Evolutionary conservation across 2,888 invertebrate genomes (phyloP).

Genomic region (Ichneumoninae sp.): DNA sequence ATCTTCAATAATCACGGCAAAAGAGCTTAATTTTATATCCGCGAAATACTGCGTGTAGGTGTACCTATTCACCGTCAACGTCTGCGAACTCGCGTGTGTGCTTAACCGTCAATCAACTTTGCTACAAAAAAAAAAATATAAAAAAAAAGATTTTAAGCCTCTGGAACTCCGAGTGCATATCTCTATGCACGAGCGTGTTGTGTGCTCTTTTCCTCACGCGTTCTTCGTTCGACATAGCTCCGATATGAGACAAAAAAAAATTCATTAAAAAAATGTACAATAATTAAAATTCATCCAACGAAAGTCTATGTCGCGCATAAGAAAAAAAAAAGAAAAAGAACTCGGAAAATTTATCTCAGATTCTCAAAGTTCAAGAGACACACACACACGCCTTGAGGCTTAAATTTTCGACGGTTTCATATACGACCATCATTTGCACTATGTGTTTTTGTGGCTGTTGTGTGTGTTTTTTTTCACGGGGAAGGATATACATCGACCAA

Average conservation of each 20-base stretch:
- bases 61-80: conserved; percentile 17
- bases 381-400: conserved; percentile 7
- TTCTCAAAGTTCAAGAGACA: conserved; percentile 12
- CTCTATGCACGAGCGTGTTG: conserved; percentile 24
- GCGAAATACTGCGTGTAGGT: conserved; percentile 61
- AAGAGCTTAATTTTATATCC: conserved; percentile 21
- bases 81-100: conserved; percentile 36
- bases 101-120: conserved; percentile 53
- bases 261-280: conserved; percentile 37
- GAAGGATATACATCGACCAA: conserved; percentile 44
- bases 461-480: conserved; percentile 30
- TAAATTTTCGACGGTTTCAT: conserved; percentile 43
- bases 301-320: conserved; percentile 4
- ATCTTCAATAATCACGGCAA: conserved; percentile 22
- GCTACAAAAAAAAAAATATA: conserved; percentile 39
- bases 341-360: conserved; percentile 7
- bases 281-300: conserved; percentile 31
- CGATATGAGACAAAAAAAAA: conserved; percentile 23
- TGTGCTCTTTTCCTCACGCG: conserved; percentile 11
- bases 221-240: conserved; percentile 15
- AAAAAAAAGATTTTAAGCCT: conserved; percentile 43
- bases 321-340: conserved; percentile 14
- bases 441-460: conserved; percentile 13
- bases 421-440: conserved; percentile 40
- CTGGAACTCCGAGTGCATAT: conserved; percentile 38